Evolutionary conservation across 2,888 invertebrate genomes (phyloP).

Genomic region (Chymomyza amoena): DNA sequence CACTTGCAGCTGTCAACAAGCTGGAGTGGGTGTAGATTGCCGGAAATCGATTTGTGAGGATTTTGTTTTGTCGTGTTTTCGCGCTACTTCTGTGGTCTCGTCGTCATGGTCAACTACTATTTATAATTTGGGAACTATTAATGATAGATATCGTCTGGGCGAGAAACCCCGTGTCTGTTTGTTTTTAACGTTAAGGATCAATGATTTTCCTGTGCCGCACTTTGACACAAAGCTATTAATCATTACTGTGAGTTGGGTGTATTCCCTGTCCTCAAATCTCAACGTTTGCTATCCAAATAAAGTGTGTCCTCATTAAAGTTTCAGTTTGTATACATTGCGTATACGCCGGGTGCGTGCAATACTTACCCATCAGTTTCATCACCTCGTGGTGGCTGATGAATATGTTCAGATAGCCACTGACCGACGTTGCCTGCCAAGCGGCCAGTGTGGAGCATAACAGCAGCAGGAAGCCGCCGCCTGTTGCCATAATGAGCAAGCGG

Average conservation of each 20-base stretch:
- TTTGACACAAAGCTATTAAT: slow-evolving; percentile 61
- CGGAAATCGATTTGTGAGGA: slow-evolving; percentile 71
- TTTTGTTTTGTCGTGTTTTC: slow-evolving; percentile 65
- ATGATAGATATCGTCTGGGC: slow-evolving; percentile 42
- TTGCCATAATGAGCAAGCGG: slow-evolving; percentile 24
- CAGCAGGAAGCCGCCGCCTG: slow-evolving; percentile 74
- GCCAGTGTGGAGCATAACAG: slow-evolving; percentile 62
- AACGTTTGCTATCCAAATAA: slow-evolving; percentile 37
- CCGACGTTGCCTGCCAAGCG: slow-evolving; percentile 77
- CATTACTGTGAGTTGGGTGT: slow-evolving; percentile 35
- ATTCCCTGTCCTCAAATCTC: background rate
- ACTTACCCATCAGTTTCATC: slow-evolving; percentile 88
- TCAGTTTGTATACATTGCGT: slow-evolving; percentile 23
- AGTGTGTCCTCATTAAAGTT: slow-evolving; percentile 19
- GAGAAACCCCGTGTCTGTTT: slow-evolving; percentile 35
- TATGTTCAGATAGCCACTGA: slow-evolving; percentile 87
- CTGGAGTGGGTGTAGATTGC: slow-evolving; percentile 33
- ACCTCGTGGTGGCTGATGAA: slow-evolving; percentile 90
- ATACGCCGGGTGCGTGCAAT: slow-evolving; percentile 27
- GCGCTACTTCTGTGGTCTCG: slow-evolving; percentile 41
- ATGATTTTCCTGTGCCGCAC: slow-evolving; percentile 63
- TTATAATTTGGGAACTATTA: slow-evolving; percentile 70
- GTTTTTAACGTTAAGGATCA: slow-evolving; percentile 52
- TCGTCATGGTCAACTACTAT: slow-evolving; percentile 69
- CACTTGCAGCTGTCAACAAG: slow-evolving; percentile 65